Evolutionary conservation across 2,113 vertebrate genomes (phyloP).

Genomic region (Aphelocoma coerulescens): DNA sequence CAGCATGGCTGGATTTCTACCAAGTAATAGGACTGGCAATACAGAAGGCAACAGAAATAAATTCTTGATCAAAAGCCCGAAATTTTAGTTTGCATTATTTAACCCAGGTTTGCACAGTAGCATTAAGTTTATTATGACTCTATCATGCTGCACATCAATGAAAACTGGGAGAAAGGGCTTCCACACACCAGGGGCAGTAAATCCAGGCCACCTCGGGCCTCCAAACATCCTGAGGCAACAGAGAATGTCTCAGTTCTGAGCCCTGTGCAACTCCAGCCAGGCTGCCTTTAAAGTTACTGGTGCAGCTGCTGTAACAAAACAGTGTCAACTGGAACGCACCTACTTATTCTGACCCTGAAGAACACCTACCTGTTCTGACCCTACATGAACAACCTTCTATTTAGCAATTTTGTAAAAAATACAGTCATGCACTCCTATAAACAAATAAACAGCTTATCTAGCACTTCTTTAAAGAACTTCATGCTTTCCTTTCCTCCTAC

Average conservation of each 20-base stretch:
- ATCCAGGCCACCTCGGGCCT: neutral
- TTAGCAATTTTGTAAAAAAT: neutral
- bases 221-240: neutral
- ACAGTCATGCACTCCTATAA: neutral
- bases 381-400: neutral
- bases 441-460: neutral
- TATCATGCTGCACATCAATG: neutral
- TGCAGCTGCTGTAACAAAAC: neutral
- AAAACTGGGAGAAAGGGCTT: neutral
- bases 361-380: neutral
- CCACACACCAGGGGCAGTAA: neutral
- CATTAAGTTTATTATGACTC: neutral
- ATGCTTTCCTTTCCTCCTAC: neutral
- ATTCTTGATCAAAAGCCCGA: neutral
- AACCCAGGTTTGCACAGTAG: fast-evolving
- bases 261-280: neutral
- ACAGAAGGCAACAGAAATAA: neutral
- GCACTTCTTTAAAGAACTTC: neutral
- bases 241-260: neutral
- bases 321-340: neutral
- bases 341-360: neutral
- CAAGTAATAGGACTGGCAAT: neutral
- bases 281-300: neutral
- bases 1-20: neutral
- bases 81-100: neutral